phyloP scores from a whole-genome alignment of 1,140 invertebrate genomes.

The Proctacanthus coquilletti region DNA sequence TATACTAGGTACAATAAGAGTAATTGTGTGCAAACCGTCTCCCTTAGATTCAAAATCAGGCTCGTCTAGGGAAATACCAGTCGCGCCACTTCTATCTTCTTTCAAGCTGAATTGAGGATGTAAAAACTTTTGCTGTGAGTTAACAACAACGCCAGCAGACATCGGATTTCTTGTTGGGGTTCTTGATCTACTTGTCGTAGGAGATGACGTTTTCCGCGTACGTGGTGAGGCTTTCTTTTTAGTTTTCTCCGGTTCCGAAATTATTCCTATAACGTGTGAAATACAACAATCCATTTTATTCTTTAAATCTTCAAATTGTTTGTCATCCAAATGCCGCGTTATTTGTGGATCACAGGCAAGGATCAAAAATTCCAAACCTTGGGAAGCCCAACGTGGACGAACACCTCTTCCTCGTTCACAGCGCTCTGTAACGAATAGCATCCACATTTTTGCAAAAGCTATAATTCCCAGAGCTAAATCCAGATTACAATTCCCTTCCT shows the following conservation, averaged over 20 bases:
- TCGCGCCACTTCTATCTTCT: constrained; percentile 11
- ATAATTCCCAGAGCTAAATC: constrained; percentile 38
- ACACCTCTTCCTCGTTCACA: constrained; percentile 71
- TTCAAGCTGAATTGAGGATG: constrained; percentile 27
- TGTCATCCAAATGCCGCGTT: constrained; percentile 53
- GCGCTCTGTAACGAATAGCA: constrained; percentile 64
- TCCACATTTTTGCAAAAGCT: constrained; percentile 70
- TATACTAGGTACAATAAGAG: constrained; percentile 4
- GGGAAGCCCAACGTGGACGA: constrained; percentile 68
- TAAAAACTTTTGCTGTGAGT: constrained; percentile 23
- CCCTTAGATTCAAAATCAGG: constrained; percentile 12
- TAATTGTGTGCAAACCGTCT: constrained; percentile 5
- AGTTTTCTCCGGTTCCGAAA: constrained; percentile 31
- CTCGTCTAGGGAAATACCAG: constrained; percentile 10
- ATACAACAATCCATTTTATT: constrained; percentile 56
- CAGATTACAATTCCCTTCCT: constrained; percentile 17
- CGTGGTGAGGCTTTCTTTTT: constrained; percentile 31
- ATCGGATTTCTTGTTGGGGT: constrained; percentile 25
- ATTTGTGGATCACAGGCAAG: constrained; percentile 66
- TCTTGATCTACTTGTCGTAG: constrained; percentile 20
- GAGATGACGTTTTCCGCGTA: constrained; percentile 27
- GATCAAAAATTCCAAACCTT: constrained; percentile 73
- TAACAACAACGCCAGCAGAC: constrained; percentile 21
- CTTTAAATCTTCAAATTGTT: constrained; percentile 64
- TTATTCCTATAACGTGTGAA: constrained; percentile 59